A percentile compares a stretch with the other conserved stretches of the same genome.
These are phyloP conservation scores for Melipona bicolor DNA, from an alignment of 2,888 invertebrate genomes.

Conservation along the genomic window DNA sequence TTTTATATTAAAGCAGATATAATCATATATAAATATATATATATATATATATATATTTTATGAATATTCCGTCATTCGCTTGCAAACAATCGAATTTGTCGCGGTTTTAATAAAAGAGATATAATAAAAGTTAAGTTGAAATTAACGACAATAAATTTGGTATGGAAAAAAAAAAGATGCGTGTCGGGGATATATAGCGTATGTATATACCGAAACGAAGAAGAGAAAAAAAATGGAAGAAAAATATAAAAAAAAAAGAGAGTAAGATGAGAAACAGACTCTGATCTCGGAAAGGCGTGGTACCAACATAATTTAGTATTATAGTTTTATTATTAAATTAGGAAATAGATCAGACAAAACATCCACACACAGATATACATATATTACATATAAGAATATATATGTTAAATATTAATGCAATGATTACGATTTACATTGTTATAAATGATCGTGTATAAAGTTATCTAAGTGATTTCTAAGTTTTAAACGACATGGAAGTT, in stretches of 20 bases:
- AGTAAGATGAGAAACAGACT: constrained; percentile 66
- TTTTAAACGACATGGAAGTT: constrained; percentile 81
- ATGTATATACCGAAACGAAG: constrained; percentile 48
- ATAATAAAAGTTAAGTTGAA: constrained; percentile 70
- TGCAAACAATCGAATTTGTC: constrained; percentile 57
- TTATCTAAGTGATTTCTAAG: constrained; percentile 83
- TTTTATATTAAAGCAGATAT: constrained; percentile 69
- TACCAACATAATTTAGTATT: constrained; percentile 82
- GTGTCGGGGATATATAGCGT: constrained; percentile 40
- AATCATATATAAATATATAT: constrained; percentile 54
- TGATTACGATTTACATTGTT: constrained; percentile 84
- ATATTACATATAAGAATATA: constrained; percentile 82
- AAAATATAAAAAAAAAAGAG: constrained; percentile 6
- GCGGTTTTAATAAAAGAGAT: constrained; percentile 61
- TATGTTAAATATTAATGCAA: constrained; percentile 84
- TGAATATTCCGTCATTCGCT: constrained; percentile 60
- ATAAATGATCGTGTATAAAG: constrained; percentile 84
- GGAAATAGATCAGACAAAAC: constrained; percentile 81
- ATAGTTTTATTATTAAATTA: constrained; percentile 82
- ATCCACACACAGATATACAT: constrained; percentile 82
- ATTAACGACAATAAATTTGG: constrained; percentile 75
- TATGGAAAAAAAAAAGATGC: constrained; percentile 38
- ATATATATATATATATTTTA: constrained; percentile 56
- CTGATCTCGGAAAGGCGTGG: constrained; percentile 78
- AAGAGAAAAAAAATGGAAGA: constrained; percentile 6